phyloP scores from a whole-genome alignment of 2,888 invertebrate species.

The Electrophaes corylata region DNA sequence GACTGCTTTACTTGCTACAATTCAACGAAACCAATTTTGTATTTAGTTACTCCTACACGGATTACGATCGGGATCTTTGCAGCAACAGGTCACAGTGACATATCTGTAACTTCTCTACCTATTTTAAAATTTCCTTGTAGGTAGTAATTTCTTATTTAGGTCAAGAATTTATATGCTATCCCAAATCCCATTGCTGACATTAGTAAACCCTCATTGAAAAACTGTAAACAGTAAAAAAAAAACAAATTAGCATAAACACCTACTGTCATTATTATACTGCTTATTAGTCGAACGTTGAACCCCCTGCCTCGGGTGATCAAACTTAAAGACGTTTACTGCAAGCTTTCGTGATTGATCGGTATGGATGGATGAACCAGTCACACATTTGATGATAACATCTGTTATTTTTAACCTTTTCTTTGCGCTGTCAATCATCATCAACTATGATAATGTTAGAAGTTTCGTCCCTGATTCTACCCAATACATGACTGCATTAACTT shows the following conservation, averaged over 20 bases:
- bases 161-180: not conserved
- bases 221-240: slow-evolving; percentile 30
- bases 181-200: slow-evolving; percentile 3
- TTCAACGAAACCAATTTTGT: slow-evolving; percentile 75
- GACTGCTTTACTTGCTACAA: slow-evolving; percentile 61
- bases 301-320: slow-evolving; percentile 50
- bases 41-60: slow-evolving; percentile 73
- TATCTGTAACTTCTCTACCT: slow-evolving; percentile 40
- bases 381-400: slow-evolving; percentile 26
- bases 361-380: slow-evolving; percentile 40
- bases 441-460: not conserved
- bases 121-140: not conserved
- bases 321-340: slow-evolving; percentile 48
- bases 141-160: not conserved
- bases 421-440: slow-evolving; percentile 15
- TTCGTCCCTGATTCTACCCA: not conserved
- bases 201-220: slow-evolving; percentile 18
- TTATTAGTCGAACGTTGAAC: slow-evolving; percentile 59
- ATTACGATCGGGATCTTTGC: slow-evolving; percentile 61
- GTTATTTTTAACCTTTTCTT: slow-evolving; percentile 20
- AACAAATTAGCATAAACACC: slow-evolving; percentile 34
- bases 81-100: slow-evolving; percentile 61
- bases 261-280: slow-evolving; percentile 39
- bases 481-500: too few relatives aligned
- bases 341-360: slow-evolving; percentile 50